A percentile compares a stretch with the other conserved stretches of the same genome.
Evolutionary conservation across 1,140 invertebrate genomes (phyloP).

Genomic region (Cylas formicarius): DNA sequence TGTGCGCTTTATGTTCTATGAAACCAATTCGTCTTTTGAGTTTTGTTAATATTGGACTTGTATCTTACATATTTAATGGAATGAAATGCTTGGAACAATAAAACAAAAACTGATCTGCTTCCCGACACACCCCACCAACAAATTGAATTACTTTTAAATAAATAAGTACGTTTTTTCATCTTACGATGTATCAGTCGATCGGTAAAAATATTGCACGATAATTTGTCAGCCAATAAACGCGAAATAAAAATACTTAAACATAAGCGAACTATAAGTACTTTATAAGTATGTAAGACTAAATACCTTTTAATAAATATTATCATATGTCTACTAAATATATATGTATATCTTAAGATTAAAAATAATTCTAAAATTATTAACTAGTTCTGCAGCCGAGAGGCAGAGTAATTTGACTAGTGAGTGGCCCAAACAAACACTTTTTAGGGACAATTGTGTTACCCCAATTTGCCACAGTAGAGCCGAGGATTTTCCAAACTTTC

Average conservation of each 20-base stretch:
- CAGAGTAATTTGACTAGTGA: conserved; percentile 43
- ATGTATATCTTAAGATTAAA: conserved; percentile 35
- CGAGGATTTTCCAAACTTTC: too few relatives aligned
- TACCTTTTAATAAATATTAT: conserved; percentile 39
- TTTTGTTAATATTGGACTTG: too few relatives aligned
- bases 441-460: too few relatives aligned
- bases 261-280: conserved; percentile 29
- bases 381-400: conserved; percentile 33
- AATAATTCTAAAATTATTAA: conserved; percentile 39
- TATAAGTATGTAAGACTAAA: conserved; percentile 32
- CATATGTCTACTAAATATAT: conserved; percentile 39
- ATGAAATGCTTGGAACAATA: too few relatives aligned
- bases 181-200: conserved; percentile 35
- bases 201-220: conserved; percentile 40
- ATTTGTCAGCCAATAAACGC: conserved; percentile 35
- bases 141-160: conserved; percentile 3
- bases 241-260: conserved; percentile 13
- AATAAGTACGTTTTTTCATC: conserved; percentile 23
- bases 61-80: too few relatives aligned
- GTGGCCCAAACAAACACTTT: too few relatives aligned
- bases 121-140: conserved; percentile 11
- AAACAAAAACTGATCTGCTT: conserved; percentile 30
- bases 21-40: too few relatives aligned
- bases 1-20: too few relatives aligned
- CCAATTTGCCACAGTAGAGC: too few relatives aligned